These are phyloP conservation scores for Atherinomorus stipes DNA, from an alignment of 2,113 vertebrate genomes.

Conservation along the genomic window DNA sequence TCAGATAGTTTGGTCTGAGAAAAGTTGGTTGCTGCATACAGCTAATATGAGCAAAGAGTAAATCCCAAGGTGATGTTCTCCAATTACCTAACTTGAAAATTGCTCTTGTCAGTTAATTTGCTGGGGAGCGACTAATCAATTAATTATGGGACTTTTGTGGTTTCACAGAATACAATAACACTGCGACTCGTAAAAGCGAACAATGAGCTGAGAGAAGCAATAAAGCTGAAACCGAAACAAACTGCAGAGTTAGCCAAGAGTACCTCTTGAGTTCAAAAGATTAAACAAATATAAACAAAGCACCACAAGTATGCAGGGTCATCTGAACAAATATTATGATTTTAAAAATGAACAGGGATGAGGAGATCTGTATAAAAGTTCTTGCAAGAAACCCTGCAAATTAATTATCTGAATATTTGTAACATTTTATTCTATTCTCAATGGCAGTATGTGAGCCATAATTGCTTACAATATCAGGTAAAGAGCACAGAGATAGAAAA, in stretches of 20 bases:
- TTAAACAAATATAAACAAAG: background rate
- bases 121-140: background rate
- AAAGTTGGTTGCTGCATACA: background rate
- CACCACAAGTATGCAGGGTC: background rate
- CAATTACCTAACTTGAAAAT: background rate
- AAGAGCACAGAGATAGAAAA: background rate
- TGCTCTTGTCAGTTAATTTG: background rate
- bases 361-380: background rate
- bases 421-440: background rate
- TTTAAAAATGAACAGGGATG: background rate
- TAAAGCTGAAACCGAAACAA: background rate
- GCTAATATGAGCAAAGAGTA: background rate
- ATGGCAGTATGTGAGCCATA: background rate
- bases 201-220: conserved; percentile 1
- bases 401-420: background rate
- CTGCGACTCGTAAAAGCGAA: background rate
- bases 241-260: background rate
- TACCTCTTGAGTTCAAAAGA: background rate
- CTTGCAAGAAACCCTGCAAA: background rate
- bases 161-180: background rate
- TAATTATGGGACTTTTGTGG: background rate
- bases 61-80: background rate
- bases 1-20: background rate
- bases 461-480: background rate
- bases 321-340: conserved; percentile 1